Evolutionary conservation across 2,113 vertebrate species (phyloP).

Genomic region (Catagonus wagneri): DNA sequence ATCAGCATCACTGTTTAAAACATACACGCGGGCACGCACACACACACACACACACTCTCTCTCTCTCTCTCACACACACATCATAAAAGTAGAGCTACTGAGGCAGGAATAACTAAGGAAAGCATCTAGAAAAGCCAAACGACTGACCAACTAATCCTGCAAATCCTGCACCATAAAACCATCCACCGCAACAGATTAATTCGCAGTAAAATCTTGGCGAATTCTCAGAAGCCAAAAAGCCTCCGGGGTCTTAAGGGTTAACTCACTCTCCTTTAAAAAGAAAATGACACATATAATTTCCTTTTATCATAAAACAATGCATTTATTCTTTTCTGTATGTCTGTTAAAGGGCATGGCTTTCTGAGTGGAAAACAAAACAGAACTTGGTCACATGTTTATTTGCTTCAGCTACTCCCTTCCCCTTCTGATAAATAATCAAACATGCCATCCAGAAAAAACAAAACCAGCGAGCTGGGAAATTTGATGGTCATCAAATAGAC

Average conservation of each 20-base stretch:
- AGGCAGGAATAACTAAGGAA: slow-evolving; percentile 54
- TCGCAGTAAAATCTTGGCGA: slow-evolving; percentile 74
- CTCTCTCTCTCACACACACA: not conserved
- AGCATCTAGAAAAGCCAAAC: slow-evolving; percentile 77
- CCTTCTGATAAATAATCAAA: slow-evolving; percentile 99
- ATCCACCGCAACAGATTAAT: slow-evolving; percentile 63
- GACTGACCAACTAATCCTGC: slow-evolving; percentile 76
- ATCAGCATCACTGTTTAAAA: not conserved
- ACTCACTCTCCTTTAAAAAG: slow-evolving; percentile 74
- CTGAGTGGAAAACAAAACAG: slow-evolving; percentile 97
- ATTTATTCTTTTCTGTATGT: slow-evolving; percentile 92
- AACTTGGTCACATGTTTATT: slow-evolving; percentile 95
- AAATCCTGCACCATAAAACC: slow-evolving; percentile 73
- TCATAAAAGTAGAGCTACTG: not conserved
- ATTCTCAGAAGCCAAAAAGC: slow-evolving; percentile 77
- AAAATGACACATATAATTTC: slow-evolving; percentile 87
- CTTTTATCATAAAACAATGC: slow-evolving; percentile 92
- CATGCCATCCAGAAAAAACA: slow-evolving; percentile 98
- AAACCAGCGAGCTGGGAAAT: slow-evolving; percentile 91
- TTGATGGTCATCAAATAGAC: slow-evolving; percentile 93
- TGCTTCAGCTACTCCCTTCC: slow-evolving; percentile 96
- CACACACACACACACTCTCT: not conserved
- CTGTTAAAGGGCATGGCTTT: slow-evolving; percentile 95
- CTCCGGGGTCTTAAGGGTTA: slow-evolving; percentile 83
- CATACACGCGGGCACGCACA: not conserved